These are phyloP conservation scores for Heliconius hewitsoni DNA, from an alignment of 1,140 invertebrate genomes.

Conservation along the genomic window DNA sequence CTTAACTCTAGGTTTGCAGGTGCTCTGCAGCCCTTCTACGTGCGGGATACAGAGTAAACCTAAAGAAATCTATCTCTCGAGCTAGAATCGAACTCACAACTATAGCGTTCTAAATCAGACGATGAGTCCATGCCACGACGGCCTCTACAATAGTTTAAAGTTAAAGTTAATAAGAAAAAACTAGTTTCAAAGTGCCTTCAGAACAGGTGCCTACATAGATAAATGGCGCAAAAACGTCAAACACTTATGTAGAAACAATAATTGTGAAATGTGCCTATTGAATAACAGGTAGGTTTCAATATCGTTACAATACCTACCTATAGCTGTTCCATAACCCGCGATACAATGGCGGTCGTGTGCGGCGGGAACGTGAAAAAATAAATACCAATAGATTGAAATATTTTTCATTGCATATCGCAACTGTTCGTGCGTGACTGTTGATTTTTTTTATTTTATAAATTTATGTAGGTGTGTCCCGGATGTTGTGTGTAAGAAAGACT, in stretches of 20 bases:
- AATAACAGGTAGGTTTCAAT: conserved; percentile 26
- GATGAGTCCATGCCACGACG: too few species aligned
- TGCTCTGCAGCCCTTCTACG: too few species aligned
- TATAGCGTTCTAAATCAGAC: too few species aligned
- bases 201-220: neutral
- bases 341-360: conserved; percentile 24
- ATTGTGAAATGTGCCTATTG: conserved; percentile 18
- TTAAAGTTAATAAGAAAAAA: too few species aligned
- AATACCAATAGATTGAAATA: neutral
- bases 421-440: neutral
- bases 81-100: too few species aligned
- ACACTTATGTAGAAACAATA: neutral
- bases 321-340: conserved; percentile 13
- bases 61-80: too few species aligned
- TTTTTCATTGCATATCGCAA: neutral
- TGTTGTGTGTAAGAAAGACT: neutral
- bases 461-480: neutral
- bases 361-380: conserved; percentile 17
- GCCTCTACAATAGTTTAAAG: too few species aligned
- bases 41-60: too few species aligned
- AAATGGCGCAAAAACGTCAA: neutral
- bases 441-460: neutral
- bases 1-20: too few species aligned
- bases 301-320: neutral
- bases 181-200: too few species aligned